A percentile compares a stretch with the other conserved stretches of the same genome.
Evolutionary conservation across 2,113 vertebrate genomes (phyloP).

Genomic region (Pachyramphus minor): DNA sequence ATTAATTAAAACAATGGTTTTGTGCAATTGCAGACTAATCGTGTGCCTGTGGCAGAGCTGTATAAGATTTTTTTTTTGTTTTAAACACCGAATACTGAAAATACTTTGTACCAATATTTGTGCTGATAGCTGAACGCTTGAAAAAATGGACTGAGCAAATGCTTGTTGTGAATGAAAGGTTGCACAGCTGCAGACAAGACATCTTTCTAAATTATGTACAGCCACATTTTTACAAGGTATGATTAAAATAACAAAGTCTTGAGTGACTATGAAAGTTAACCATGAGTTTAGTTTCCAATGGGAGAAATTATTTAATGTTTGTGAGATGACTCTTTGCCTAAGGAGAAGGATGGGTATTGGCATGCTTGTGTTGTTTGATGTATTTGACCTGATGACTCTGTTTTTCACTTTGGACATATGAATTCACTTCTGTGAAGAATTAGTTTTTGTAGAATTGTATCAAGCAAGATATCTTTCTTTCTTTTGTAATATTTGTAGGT

Average conservation of each 20-base stretch:
- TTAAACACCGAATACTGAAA: background rate
- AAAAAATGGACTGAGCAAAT: background rate
- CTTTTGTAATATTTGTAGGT: constrained; percentile 1
- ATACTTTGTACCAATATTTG: background rate
- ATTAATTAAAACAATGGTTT: background rate
- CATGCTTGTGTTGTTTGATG: background rate
- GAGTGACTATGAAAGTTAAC: background rate
- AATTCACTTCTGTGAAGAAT: background rate
- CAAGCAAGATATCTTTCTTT: background rate
- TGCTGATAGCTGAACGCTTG: background rate
- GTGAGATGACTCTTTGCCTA: background rate
- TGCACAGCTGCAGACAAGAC: background rate
- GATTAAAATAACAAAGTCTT: background rate
- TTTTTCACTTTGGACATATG: background rate
- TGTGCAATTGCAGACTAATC: background rate
- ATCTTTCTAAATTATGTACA: background rate
- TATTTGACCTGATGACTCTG: background rate
- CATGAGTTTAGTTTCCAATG: background rate
- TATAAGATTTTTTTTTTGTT: background rate
- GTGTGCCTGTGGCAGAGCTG: background rate
- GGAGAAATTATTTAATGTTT: background rate
- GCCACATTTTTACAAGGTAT: background rate
- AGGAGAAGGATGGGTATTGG: background rate
- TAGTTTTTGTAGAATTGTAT: background rate
- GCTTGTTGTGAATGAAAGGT: background rate